Evolutionary conservation across 2,113 vertebrate genomes (phyloP), one percentile per base, ranked within the genome.

Genomic region (Theristicus caerulescens): DNA sequence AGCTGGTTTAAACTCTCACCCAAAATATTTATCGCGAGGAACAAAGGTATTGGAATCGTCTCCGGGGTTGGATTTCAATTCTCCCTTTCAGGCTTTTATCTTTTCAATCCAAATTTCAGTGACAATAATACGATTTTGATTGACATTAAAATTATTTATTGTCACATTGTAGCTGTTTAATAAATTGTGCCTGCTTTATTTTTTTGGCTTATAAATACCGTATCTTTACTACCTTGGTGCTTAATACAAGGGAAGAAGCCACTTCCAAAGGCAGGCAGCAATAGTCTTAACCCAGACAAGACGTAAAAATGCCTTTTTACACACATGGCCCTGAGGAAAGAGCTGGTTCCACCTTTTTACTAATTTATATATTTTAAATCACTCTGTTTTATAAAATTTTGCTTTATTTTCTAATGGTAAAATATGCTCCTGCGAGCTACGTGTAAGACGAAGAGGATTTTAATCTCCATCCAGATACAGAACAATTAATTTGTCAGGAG

Each of bases 141-240:
- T 97, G 97, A 97, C 96, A 79, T 96, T 89, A 95, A 96, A 97
- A 97, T 97, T 97, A 97, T 97, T 97, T 97, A 97, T 97, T 97
- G 96, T 96, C 94, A 97, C 76, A 70, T 93, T 86, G 94, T 89
- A 84, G 88, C 93, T 97, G 96, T 96, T 97, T 89, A 95, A 96
- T 97, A 96, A 93, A 97, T 94, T 91, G 93, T 97, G 82, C 51
- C 82, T 89, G 86, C 91, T 96, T 96, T 96, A 96, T 96, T 94
- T 96, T 96, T 93, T 74, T 81, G 71, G 85, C 85, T 95, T 93
- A 91, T 88, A 93, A 93, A 94, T 91, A 87, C 85, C 13, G 2
- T 86, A 86, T 94, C 89, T 91, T 94, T 92, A 88, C 73, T 83
- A 97, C 94, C 77, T 94, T 84, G 66, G 85, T 95, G 90, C 86